phyloP scores from a whole-genome alignment of 2,888 invertebrate genomes.

The Leptopterna dolabrata region DNA sequence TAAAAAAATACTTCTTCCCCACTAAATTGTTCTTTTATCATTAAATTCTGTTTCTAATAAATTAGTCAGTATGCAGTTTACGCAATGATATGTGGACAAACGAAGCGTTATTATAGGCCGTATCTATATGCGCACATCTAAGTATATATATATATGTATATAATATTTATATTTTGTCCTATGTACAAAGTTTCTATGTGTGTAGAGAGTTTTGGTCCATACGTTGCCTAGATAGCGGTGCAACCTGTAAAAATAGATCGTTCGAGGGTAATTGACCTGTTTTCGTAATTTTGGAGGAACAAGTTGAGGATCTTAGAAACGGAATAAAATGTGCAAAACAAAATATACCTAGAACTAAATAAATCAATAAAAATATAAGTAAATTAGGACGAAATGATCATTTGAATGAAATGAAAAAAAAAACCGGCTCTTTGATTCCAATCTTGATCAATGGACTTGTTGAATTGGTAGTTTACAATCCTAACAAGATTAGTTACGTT shows the following conservation, averaged over 20 bases:
- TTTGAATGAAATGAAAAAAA: too few species aligned
- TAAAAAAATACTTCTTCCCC: constrained; percentile 42
- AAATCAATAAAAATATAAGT: too few species aligned
- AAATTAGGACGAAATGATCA: too few species aligned
- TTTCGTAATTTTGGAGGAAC: not conserved
- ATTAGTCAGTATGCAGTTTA: constrained; percentile 24
- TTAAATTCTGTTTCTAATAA: not conserved
- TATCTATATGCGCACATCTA: constrained; percentile 50
- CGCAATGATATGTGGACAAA: constrained; percentile 59
- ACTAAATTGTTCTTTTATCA: not conserved
- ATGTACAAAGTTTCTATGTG: not conserved
- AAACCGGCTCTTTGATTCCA: too few species aligned
- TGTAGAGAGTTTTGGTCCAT: constrained; percentile 58
- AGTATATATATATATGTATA: constrained; percentile 28
- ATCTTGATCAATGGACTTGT: too few species aligned
- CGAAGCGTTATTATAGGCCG: constrained; percentile 60
- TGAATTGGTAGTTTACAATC: too few species aligned
- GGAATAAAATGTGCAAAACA: too few species aligned
- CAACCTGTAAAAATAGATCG: constrained; percentile 53
- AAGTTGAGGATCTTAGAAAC: too few species aligned
- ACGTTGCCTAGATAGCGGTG: constrained; percentile 55
- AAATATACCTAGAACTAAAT: too few species aligned
- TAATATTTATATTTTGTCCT: not conserved
- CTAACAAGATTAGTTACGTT: too few species aligned
- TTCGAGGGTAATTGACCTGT: not conserved